A percentile compares a stretch with the other conserved stretches of the same genome.
Evolutionary conservation across 64 coral and sea anemone genomes (phyloP).

Genomic region (Pocillopora damicornis): DNA sequence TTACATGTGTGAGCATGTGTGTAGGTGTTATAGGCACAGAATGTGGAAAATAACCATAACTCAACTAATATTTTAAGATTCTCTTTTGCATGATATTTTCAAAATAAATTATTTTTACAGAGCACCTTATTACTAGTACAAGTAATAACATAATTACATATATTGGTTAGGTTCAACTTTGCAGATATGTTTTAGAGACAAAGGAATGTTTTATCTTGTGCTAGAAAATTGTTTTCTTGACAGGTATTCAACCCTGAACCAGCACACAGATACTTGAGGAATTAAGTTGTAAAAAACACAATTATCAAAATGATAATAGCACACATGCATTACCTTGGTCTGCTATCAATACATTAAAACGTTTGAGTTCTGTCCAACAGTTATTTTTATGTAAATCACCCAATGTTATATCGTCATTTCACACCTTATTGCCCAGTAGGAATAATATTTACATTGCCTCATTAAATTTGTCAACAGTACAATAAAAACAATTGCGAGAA

Average conservation of each 20-base stretch:
- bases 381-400: conserved; percentile 7
- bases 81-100: too few relatives aligned
- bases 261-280: background rate
- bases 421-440: conserved; percentile 8
- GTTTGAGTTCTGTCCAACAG: background rate
- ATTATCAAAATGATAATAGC: background rate
- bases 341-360: background rate
- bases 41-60: too few relatives aligned
- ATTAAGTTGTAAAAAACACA: background rate
- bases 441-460: conserved; percentile 24
- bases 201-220: background rate
- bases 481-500: too few relatives aligned
- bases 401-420: background rate
- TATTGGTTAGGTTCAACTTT: too few relatives aligned
- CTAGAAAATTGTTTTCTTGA: background rate
- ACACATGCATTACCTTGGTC: background rate
- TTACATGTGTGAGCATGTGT: too few relatives aligned
- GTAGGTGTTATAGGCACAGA: too few relatives aligned
- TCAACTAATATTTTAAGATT: too few relatives aligned
- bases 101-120: too few relatives aligned
- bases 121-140: too few relatives aligned
- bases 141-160: background rate
- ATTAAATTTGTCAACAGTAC: background rate
- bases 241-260: background rate
- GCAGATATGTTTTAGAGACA: background rate